Conservation (phyloP, 2,113 vertebrate species). For the Cottus gobio region DNA sequence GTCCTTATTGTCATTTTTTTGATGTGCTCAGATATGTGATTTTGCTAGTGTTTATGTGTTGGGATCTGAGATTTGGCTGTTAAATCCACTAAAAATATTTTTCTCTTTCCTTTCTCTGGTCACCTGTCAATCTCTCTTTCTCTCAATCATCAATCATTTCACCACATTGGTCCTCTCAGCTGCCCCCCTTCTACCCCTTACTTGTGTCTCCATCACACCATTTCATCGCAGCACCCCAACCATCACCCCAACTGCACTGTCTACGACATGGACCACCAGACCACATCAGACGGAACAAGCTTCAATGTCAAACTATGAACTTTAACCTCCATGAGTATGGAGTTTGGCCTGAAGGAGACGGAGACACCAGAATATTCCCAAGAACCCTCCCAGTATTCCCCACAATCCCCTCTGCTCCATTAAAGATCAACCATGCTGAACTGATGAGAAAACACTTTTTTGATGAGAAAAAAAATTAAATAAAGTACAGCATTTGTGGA, state of each 20-base stretch:
- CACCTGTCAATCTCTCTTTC: constrained; percentile 6
- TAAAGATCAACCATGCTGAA: constrained; percentile 47
- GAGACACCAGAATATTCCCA: constrained; percentile 28
- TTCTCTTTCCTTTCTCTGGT: not conserved
- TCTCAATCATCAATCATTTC: not conserved
- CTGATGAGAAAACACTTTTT: constrained; percentile 32
- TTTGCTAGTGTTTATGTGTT: not conserved
- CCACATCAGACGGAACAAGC: constrained; percentile 41
- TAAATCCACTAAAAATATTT: constrained; percentile 12
- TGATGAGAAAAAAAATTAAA: constrained; percentile 35
- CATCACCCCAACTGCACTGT: constrained; percentile 38
- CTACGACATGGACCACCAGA: constrained; percentile 38
- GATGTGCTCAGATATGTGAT: not conserved
- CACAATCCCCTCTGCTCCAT: constrained; percentile 61
- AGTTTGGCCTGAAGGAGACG: constrained; percentile 34
- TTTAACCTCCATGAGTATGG: constrained; percentile 32
- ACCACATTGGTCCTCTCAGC: not conserved
- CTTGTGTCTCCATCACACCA: constrained; percentile 45
- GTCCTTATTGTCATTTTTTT: too few relatives aligned
- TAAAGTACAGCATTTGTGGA: constrained; percentile 56
- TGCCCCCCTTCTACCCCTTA: constrained; percentile 17
- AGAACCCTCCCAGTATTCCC: constrained; percentile 37
- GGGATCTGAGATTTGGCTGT: not conserved
- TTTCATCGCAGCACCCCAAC: constrained; percentile 49
- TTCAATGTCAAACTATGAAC: constrained; percentile 37